phyloP scores from a whole-genome alignment of 2,113 vertebrate genomes.

The Tursiops truncatus region DNA sequence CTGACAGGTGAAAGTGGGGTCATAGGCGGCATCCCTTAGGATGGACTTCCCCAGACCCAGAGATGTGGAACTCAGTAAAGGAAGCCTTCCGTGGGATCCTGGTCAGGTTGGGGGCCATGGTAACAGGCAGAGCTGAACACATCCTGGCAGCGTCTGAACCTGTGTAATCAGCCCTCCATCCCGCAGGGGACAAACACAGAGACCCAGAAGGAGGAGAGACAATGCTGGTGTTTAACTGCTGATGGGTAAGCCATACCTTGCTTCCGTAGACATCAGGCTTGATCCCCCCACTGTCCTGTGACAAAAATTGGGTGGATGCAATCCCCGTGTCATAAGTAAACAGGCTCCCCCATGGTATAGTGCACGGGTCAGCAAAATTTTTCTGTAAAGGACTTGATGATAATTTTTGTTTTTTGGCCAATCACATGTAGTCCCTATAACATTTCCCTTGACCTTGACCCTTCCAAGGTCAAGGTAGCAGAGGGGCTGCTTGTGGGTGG shows the following conservation, averaged over 20 bases:
- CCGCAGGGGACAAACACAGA: accelerated
- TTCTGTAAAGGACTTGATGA: not conserved
- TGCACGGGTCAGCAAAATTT: accelerated
- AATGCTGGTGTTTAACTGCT: too few relatives aligned
- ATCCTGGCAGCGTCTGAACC: not conserved
- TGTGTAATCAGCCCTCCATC: accelerated
- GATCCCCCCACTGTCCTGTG: accelerated
- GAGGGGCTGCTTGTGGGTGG: not conserved
- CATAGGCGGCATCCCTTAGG: accelerated
- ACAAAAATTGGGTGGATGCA: accelerated
- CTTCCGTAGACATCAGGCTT: accelerated
- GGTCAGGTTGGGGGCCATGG: not conserved
- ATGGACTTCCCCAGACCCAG: too few relatives aligned
- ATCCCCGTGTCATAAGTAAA: too few relatives aligned
- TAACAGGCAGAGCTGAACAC: not conserved
- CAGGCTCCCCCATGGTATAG: not conserved
- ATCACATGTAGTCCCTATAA: not conserved
- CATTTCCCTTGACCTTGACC: not conserved
- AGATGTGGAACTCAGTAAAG: not conserved
- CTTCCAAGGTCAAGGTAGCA: too few relatives aligned
- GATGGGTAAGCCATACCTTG: not conserved
- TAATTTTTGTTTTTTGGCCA: not conserved
- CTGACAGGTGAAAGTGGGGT: not conserved
- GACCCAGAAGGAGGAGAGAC: accelerated
- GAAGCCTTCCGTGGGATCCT: not conserved